Base-by-base conservation (phyloP, 1,140 invertebrate genomes). In the Aphidius ervi region DNA sequence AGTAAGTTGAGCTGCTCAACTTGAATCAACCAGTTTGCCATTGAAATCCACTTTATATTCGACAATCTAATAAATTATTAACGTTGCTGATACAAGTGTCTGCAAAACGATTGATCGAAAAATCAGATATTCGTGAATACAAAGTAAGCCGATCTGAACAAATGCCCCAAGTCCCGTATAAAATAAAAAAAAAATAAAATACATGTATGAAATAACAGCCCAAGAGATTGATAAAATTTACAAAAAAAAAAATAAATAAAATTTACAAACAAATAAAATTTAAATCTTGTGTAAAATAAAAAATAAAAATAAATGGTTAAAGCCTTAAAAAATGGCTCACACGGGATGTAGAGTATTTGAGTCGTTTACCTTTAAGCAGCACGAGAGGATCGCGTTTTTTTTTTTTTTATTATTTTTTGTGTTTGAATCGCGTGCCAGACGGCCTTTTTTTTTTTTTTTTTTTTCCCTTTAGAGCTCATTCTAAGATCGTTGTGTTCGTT, bases 391-490 rank as follows among this genome's bases (percentile, higher is more conserved):
- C 39, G 56, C 9, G 49, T 62, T 57, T 47, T 43, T 37, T 62
- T 62, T 53, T 45, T 56, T 62, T 31, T 31, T 31, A 3, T 31
- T 31, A 3, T 31, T 31, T 31, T 31, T 31, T 31, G 23, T 31
- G 23, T 31, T 31, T 3, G 16, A 49, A 62, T 62, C 56, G 61
- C 61, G 61, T 62, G 61, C 43, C 56, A 58, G 58, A 39, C 43
- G 46, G 20, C 16, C 31, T 39, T 57, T 45, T 55, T 58, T 45
- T 45, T 56, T 39, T 56, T n/a, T 48, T 16, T 16, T 16, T 16
- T n/a, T n/a, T n/a, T n/a, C n/a, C 41, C 4, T 31, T 1, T 31
- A 1, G 37, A 61, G 52, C 50, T 47, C 23, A 31, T 54, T 55
- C 43, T 47, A 45, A 45, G 46, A 59, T 59, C 41, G 52, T 39